These are phyloP conservation scores for Osmerus eperlanus DNA, from an alignment of 2,113 vertebrate genomes.

Conservation along the genomic window DNA sequence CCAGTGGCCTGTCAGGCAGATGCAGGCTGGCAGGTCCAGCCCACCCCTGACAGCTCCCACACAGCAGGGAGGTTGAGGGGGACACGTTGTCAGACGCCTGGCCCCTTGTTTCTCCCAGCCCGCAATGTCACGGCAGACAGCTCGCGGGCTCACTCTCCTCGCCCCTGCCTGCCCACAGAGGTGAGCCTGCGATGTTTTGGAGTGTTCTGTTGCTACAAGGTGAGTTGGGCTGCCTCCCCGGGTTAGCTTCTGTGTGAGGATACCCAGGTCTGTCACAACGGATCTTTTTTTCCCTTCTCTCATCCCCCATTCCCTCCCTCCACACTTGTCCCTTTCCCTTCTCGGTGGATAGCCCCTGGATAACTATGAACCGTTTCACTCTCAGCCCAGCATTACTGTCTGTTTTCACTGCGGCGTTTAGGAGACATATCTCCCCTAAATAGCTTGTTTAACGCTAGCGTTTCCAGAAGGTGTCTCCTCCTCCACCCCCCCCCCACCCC, in stretches of 20 bases:
- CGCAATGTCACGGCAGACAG: conserved; percentile 43
- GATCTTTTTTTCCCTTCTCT: conserved; percentile 14
- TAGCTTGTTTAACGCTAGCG: conserved; percentile 57
- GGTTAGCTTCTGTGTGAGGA: conserved; percentile 52
- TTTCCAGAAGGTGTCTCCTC: conserved; percentile 61
- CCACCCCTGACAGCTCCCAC: conserved; percentile 70
- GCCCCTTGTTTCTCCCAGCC: conserved; percentile 23
- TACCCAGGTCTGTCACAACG: conserved; percentile 60
- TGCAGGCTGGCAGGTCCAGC: conserved; percentile 77
- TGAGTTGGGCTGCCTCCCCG: conserved; percentile 50
- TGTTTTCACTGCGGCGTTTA: conserved; percentile 50
- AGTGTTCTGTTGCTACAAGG: conserved; percentile 53
- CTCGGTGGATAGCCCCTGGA: conserved; percentile 30
- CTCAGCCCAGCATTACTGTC: conserved; percentile 28
- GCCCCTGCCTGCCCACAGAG: background rate
- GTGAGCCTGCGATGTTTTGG: background rate
- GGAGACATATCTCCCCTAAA: conserved; percentile 42
- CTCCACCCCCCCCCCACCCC: background rate
- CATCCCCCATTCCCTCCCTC: conserved; percentile 2
- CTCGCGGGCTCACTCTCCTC: conserved; percentile 14
- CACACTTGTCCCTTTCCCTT: conserved; percentile 5
- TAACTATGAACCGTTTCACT: conserved; percentile 41
- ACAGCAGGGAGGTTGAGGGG: conserved; percentile 50
- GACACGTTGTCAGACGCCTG: conserved; percentile 22
- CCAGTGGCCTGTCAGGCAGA: conserved; percentile 74